These are phyloP conservation scores for Choreutis nemorana DNA, from an alignment of 2,888 invertebrate genomes.

Conservation along the genomic window DNA sequence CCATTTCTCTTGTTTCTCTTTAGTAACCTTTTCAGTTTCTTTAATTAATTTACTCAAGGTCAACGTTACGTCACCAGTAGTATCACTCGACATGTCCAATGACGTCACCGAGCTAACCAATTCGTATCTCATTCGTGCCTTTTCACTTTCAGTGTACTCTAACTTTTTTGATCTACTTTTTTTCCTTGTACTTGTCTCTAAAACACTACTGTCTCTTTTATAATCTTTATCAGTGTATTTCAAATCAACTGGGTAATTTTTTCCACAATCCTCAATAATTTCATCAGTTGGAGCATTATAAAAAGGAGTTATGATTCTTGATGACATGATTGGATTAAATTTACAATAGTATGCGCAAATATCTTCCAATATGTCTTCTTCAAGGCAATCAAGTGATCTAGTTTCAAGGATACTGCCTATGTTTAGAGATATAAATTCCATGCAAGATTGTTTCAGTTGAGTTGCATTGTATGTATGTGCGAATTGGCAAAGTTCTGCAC, in stretches of 20 bases:
- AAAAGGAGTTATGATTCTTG: slow-evolving; percentile 74
- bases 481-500: slow-evolving; percentile 78
- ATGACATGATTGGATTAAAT: slow-evolving; percentile 67
- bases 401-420: slow-evolving; percentile 75
- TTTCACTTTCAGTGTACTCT: slow-evolving; percentile 53
- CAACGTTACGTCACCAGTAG: slow-evolving; percentile 42
- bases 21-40: slow-evolving; percentile 26
- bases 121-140: slow-evolving; percentile 44
- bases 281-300: slow-evolving; percentile 70
- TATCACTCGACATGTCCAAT: slow-evolving; percentile 42
- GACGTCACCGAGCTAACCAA: slow-evolving; percentile 49
- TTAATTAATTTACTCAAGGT: slow-evolving; percentile 40
- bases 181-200: slow-evolving; percentile 41
- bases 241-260: slow-evolving; percentile 46
- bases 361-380: slow-evolving; percentile 67
- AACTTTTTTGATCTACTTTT: slow-evolving; percentile 47
- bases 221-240: slow-evolving; percentile 58
- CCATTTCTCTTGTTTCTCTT: slow-evolving; percentile 45
- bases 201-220: slow-evolving; percentile 44
- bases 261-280: slow-evolving; percentile 43
- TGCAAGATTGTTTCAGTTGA: slow-evolving; percentile 74
- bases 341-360: slow-evolving; percentile 73
- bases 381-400: slow-evolving; percentile 70
- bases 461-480: slow-evolving; percentile 78
- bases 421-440: slow-evolving; percentile 82